These are phyloP conservation scores for Chunga burmeisteri DNA, from an alignment of 2,113 vertebrate genomes.

Conservation along the genomic window DNA sequence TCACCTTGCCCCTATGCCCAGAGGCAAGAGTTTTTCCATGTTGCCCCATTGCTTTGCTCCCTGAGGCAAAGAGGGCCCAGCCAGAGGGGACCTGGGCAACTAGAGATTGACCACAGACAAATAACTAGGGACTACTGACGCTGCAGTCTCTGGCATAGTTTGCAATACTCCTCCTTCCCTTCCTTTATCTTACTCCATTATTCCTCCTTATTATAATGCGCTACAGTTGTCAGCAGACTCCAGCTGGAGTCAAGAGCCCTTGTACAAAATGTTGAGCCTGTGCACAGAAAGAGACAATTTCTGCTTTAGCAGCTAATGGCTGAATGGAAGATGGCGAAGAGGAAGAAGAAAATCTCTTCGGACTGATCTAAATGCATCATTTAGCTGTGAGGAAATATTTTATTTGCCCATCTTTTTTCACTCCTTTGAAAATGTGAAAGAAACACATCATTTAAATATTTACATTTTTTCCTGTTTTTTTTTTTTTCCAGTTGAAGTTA, in stretches of 20 bases:
- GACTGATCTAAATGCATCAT: background rate
- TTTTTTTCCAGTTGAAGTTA: background rate
- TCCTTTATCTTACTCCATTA: background rate
- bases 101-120: background rate
- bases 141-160: background rate
- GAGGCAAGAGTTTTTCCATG: background rate
- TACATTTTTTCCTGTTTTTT: background rate
- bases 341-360: background rate
- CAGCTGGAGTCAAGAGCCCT: slow-evolving; percentile 15
- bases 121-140: background rate
- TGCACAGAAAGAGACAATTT: background rate
- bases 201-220: background rate
- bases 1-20: background rate
- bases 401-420: background rate
- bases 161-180: background rate
- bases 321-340: background rate
- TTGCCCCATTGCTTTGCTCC: background rate
- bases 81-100: background rate
- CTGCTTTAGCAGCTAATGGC: background rate
- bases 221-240: background rate
- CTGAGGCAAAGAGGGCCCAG: background rate
- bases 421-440: background rate
- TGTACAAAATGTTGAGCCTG: background rate
- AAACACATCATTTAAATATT: background rate
- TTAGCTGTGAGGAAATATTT: background rate